Conservation (phyloP, 2,888 invertebrate genomes). For the Sympetrum striolatum region DNA sequence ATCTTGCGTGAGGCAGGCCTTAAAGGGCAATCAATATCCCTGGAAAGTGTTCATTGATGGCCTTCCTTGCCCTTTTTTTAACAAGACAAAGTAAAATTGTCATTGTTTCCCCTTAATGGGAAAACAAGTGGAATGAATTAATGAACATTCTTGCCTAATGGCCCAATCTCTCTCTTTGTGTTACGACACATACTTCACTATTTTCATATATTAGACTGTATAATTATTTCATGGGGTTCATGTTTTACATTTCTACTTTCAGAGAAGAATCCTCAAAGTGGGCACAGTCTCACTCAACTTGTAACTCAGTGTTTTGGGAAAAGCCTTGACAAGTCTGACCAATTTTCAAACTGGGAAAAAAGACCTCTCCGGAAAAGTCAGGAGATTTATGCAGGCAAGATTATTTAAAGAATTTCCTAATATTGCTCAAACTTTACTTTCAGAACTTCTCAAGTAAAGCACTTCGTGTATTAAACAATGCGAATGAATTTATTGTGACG, state of each 20-base stretch:
- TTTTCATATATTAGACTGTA: background rate
- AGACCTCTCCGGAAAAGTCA: slow-evolving; percentile 81
- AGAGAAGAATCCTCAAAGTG: background rate
- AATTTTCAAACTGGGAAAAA: slow-evolving; percentile 90
- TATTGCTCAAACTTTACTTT: background rate
- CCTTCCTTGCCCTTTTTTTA: too few species aligned
- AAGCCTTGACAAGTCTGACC: slow-evolving; percentile 84
- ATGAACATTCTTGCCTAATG: too few species aligned
- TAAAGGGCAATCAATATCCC: too few species aligned
- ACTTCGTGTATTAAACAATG: background rate
- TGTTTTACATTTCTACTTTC: background rate
- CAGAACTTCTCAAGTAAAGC: background rate
- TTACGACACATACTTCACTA: too few species aligned
- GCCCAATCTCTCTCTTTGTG: too few species aligned
- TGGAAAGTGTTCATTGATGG: too few species aligned
- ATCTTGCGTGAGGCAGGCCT: too few species aligned
- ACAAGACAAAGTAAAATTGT: too few species aligned
- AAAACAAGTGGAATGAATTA: too few species aligned
- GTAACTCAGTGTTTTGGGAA: slow-evolving; percentile 78
- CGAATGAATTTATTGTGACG: background rate
- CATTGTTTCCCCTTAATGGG: too few species aligned
- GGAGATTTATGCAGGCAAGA: slow-evolving; percentile 75
- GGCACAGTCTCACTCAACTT: slow-evolving; percentile 75
- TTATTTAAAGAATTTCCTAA: too few species aligned
- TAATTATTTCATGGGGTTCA: background rate